A percentile compares a stretch with the other conserved stretches of the same genome.
Evolutionary conservation across 2,797 vertebrate genomes (phyloP).

Genomic region (Acanthurus leucopareius): DNA sequence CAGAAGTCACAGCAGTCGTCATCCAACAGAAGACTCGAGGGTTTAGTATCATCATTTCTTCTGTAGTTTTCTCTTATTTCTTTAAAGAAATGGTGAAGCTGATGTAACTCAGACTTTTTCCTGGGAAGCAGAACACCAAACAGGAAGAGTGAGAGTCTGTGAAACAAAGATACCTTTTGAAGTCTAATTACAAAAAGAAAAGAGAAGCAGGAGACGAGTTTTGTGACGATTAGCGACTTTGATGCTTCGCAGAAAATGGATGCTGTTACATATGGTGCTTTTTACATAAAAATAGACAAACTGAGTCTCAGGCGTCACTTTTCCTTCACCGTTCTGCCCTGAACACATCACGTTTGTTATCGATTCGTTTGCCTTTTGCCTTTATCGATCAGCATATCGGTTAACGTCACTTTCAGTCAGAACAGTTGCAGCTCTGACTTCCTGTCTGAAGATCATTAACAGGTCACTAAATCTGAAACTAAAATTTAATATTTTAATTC

Average conservation of each 20-base stretch:
- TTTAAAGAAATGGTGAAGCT: slow-evolving; percentile 14
- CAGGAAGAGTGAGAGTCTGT: slow-evolving; percentile 32
- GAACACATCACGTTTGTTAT: too few relatives aligned
- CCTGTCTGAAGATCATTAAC: too few relatives aligned
- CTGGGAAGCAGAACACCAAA: slow-evolving; percentile 22
- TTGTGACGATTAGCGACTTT: slow-evolving; percentile 21
- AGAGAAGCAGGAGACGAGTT: slow-evolving; percentile 2
- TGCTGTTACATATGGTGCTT: slow-evolving; percentile 4
- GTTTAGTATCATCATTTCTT: slow-evolving; percentile 9
- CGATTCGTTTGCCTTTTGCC: too few relatives aligned
- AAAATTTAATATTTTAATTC: too few relatives aligned
- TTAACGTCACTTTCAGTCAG: too few relatives aligned
- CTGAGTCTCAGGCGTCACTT: too few relatives aligned
- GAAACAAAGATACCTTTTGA: slow-evolving; percentile 36
- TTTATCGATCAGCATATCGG: too few relatives aligned
- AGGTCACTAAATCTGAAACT: too few relatives aligned
- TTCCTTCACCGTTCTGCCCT: too few relatives aligned
- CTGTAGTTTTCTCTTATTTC: slow-evolving; percentile 14
- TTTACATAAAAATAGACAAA: too few relatives aligned
- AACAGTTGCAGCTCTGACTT: too few relatives aligned
- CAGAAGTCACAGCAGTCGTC: background rate
- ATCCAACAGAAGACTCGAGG: background rate
- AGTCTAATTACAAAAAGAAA: slow-evolving; percentile 27
- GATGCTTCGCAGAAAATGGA: slow-evolving; percentile 17
- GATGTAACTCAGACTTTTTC: slow-evolving; percentile 29